Conservation (phyloP, 30 jellyfish, hydroid and myxozoan genomes). For the Haliclystus octoradiatus region DNA sequence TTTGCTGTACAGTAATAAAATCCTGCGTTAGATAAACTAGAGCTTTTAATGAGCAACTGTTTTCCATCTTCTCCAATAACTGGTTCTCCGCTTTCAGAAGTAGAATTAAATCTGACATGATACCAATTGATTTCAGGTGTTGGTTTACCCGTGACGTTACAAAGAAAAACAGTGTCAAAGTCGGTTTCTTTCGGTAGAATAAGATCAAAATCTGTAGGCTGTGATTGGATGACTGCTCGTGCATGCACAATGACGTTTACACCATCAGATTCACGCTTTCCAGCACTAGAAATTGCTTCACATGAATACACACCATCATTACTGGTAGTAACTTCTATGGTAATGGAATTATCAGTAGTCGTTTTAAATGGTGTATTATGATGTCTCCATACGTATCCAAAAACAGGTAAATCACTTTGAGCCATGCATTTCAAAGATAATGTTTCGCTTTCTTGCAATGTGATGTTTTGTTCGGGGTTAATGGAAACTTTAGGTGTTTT, state of each 20-base stretch:
- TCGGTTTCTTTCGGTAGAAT: slow-evolving; percentile 15
- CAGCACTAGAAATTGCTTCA: slow-evolving; percentile 17
- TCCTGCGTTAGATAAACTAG: slow-evolving; percentile 6
- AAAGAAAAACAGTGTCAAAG: slow-evolving; percentile 16
- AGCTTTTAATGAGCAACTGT: not conserved
- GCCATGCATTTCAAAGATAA: slow-evolving; percentile 18
- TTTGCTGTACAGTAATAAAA: slow-evolving; percentile 31
- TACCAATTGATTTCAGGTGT: slow-evolving; percentile 36
- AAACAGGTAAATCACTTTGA: slow-evolving; percentile 8
- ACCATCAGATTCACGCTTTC: slow-evolving; percentile 21
- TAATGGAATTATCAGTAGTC: not conserved
- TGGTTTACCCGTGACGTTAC: slow-evolving; percentile 54
- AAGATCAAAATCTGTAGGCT: slow-evolving; percentile 29
- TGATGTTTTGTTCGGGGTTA: not conserved
- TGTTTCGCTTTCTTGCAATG: not conserved
- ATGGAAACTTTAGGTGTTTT: slow-evolving; percentile 26
- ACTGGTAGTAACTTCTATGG: slow-evolving; percentile 6
- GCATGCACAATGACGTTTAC: slow-evolving; percentile 14
- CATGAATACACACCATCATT: slow-evolving; percentile 31
- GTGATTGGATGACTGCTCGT: slow-evolving; percentile 5
- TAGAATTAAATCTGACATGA: not conserved
- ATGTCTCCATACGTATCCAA: slow-evolving; percentile 18
- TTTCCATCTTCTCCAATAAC: not conserved
- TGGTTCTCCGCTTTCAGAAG: slow-evolving; percentile 3
- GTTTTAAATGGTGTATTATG: slow-evolving; percentile 15